A percentile compares a stretch with the other conserved stretches of the same genome.
Evolutionary conservation across 2,888 invertebrate species (phyloP).

Genomic region (Cantharis lateralis): DNA sequence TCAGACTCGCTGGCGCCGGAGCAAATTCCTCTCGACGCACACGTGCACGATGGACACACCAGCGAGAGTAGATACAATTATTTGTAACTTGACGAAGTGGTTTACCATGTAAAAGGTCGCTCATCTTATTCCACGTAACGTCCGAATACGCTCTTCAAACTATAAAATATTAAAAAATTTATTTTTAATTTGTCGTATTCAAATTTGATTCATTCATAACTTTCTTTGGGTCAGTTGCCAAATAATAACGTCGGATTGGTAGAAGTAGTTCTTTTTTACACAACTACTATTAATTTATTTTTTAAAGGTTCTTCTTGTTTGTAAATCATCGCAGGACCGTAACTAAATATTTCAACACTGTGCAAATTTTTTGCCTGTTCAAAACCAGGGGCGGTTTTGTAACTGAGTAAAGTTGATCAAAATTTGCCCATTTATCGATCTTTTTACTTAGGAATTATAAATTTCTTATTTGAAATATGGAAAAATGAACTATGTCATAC

Average conservation of each 20-base stretch:
- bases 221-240: neutral
- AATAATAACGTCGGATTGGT: neutral
- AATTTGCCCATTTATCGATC: no score
- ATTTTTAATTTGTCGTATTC: neutral
- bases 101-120: conserved; percentile 3
- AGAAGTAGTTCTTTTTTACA: neutral
- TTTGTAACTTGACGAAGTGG: conserved; percentile 4
- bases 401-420: no score
- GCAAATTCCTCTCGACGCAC: conserved; percentile 62
- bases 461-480: no score
- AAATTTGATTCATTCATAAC: neutral
- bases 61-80: conserved; percentile 16
- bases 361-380: no score
- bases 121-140: neutral
- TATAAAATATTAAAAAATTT: neutral
- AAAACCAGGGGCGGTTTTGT: no score
- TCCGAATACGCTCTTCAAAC: neutral
- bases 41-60: conserved; percentile 49
- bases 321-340: no score
- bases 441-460: no score
- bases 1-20: conserved; percentile 68
- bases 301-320: no score
- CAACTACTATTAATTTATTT: no score
- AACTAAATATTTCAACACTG: no score
- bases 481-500: no score